These are phyloP conservation scores for Sylvilagus bachmani DNA, from an alignment of 2,113 vertebrate species.

Conservation along the genomic window DNA sequence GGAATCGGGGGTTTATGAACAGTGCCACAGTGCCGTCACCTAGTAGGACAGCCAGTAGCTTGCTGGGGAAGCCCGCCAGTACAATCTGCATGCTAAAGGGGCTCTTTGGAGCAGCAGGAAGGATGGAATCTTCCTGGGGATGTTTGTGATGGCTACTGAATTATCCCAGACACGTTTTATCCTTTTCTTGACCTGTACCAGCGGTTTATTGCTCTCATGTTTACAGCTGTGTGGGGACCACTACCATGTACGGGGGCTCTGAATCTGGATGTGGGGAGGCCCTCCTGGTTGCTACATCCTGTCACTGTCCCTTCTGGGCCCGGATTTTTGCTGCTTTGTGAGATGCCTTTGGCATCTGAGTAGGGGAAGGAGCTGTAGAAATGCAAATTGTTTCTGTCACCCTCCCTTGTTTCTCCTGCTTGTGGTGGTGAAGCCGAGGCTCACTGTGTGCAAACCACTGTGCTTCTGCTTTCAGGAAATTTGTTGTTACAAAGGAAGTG, in stretches of 20 bases:
- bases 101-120: not conserved
- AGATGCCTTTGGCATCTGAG: conserved; percentile 57
- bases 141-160: not conserved
- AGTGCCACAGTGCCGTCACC: too few relatives aligned
- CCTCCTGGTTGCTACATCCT: conserved; percentile 35
- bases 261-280: not conserved
- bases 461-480: conserved; percentile 27
- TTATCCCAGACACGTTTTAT: not conserved
- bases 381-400: conserved; percentile 54
- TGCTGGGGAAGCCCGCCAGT: not conserved
- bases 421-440: not conserved
- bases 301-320: conserved; percentile 30
- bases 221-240: not conserved
- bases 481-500: conserved; percentile 60
- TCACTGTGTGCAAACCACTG: not conserved
- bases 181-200: not conserved
- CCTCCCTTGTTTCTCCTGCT: not conserved
- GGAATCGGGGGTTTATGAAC: accelerated
- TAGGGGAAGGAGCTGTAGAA: conserved; percentile 70
- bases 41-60: not conserved
- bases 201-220: not conserved
- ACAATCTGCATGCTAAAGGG: accelerated
- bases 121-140: not conserved
- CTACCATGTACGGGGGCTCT: conserved; percentile 37
- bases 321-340: conserved; percentile 65